Percentiles rank a stretch among this genome's conserved stretches.
Conservation (phyloP, 2,797 vertebrate species). For the Peromyscus nudipes region DNA sequence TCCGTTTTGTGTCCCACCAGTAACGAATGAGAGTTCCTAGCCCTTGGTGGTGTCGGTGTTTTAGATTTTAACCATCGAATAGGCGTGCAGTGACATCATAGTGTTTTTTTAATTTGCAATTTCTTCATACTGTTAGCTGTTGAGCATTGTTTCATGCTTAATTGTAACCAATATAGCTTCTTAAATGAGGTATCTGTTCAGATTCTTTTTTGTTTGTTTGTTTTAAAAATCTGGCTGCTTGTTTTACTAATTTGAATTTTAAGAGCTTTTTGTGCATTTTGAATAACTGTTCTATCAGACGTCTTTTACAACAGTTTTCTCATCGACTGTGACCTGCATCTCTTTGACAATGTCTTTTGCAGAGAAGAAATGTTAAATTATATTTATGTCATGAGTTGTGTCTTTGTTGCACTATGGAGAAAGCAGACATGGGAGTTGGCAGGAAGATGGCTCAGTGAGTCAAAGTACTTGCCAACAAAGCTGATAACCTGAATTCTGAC, state of each 20-base stretch:
- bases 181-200: neutral
- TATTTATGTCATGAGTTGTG: neutral
- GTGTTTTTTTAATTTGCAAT: neutral
- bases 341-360: neutral
- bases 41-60: neutral
- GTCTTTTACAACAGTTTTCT: slow-evolving; percentile 3
- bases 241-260: slow-evolving; percentile 49
- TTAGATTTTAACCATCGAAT: neutral
- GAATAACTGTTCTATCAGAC: neutral
- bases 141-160: slow-evolving; percentile 35
- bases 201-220: neutral
- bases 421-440: neutral
- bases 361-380: neutral
- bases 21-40: neutral
- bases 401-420: slow-evolving; percentile 26
- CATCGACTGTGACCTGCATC: neutral
- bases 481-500: neutral
- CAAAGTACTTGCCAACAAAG: neutral
- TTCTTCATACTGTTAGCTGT: neutral
- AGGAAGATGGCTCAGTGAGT: neutral
- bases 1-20: neutral
- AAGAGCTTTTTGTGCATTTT: slow-evolving; percentile 10
- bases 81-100: neutral
- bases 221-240: slow-evolving; percentile 14
- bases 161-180: neutral